phyloP scores from a whole-genome alignment of 2,797 vertebrate species.

The Loris lydekkerianus region DNA sequence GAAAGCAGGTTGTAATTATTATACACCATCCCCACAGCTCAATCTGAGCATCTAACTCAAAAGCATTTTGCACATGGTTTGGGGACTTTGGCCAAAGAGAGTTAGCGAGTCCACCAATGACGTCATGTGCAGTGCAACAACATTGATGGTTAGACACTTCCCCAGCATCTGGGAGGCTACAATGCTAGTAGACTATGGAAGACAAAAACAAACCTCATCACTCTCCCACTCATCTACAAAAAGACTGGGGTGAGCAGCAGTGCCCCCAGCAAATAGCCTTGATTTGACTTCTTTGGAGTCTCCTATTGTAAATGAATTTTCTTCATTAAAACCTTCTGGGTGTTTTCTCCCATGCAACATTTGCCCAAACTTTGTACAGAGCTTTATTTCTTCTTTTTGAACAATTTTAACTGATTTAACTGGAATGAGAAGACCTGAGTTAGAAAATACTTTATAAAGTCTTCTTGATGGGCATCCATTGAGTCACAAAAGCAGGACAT shows the following conservation, averaged over 20 bases:
- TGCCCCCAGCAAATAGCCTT: background rate
- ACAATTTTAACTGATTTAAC: slow-evolving; percentile 24
- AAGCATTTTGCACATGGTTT: background rate
- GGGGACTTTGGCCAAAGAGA: background rate
- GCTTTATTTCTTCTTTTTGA: slow-evolving; percentile 55
- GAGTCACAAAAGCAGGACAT: slow-evolving; percentile 1
- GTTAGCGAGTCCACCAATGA: background rate
- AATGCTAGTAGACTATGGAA: background rate
- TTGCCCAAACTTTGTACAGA: background rate
- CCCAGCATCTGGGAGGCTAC: background rate
- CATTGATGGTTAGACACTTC: background rate
- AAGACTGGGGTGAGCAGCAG: background rate
- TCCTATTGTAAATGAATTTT: background rate
- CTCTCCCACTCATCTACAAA: background rate
- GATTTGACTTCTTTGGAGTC: background rate
- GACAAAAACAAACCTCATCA: background rate
- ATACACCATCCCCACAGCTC: background rate
- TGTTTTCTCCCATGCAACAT: background rate
- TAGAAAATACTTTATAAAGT: background rate
- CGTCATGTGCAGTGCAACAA: fast-evolving
- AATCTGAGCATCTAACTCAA: background rate
- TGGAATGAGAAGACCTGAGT: background rate
- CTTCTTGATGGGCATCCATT: background rate
- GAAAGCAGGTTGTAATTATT: background rate
- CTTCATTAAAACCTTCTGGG: slow-evolving; percentile 3